phyloP scores from a whole-genome alignment of 2,797 vertebrate species.

The Ceryle rudis region DNA sequence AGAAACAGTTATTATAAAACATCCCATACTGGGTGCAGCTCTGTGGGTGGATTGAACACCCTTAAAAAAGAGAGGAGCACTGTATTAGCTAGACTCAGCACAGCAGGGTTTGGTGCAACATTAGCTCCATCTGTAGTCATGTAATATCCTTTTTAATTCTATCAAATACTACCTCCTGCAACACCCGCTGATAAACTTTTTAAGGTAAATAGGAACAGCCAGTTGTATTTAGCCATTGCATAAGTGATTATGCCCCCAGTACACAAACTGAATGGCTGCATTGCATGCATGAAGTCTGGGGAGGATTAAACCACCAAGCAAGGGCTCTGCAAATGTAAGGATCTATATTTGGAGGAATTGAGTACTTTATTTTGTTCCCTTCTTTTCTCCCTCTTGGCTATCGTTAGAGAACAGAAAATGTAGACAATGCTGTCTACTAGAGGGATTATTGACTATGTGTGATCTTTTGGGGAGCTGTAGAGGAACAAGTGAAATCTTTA shows the following conservation, averaged over 20 bases:
- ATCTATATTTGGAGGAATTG: background rate
- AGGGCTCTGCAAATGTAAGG: background rate
- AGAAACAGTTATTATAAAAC: conserved; percentile 23
- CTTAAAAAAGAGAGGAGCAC: background rate
- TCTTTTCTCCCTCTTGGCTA: background rate
- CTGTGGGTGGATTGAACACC: conserved; percentile 45
- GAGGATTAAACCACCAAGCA: background rate
- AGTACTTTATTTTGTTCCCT: background rate
- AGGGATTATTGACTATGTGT: background rate
- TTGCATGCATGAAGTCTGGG: background rate
- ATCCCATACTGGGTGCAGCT: conserved; percentile 26
- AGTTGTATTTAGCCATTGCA: background rate
- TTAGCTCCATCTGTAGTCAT: conserved; percentile 41
- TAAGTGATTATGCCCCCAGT: background rate
- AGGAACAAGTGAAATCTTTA: background rate
- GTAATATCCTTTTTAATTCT: background rate
- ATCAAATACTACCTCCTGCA: background rate
- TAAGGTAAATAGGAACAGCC: background rate
- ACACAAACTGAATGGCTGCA: background rate
- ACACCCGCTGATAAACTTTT: background rate
- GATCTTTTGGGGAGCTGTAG: background rate
- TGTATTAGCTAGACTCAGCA: background rate
- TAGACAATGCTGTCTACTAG: background rate
- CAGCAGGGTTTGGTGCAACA: background rate
- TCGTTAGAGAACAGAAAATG: background rate